These are phyloP conservation scores for Crossaster papposus DNA, from an alignment of 53 echinoderm and acorn worm species.

Conservation along the genomic window DNA sequence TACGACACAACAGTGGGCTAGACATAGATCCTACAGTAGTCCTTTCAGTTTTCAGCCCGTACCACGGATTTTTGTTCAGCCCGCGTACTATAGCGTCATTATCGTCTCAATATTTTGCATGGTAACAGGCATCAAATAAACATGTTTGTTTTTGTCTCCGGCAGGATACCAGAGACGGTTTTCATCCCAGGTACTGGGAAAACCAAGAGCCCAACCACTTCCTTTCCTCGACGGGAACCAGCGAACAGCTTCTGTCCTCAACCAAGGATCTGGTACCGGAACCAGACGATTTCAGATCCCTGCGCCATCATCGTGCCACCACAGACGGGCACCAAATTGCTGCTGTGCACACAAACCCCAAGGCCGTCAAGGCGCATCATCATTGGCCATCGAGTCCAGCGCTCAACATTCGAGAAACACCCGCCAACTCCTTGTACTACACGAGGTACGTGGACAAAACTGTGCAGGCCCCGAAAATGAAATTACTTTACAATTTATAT, in stretches of 20 bases:
- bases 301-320: conserved; percentile 5
- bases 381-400: background rate
- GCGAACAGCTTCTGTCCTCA: background rate
- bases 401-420: conserved; percentile 1
- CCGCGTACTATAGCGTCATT: too few relatives aligned
- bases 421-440: background rate
- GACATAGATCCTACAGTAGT: too few relatives aligned
- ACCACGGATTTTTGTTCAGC: too few relatives aligned
- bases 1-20: too few relatives aligned
- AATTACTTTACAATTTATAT: too few relatives aligned
- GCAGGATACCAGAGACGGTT: background rate
- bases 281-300: conserved; percentile 4
- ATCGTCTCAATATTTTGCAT: too few relatives aligned
- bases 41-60: background rate
- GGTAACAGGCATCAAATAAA: too few relatives aligned
- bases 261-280: background rate
- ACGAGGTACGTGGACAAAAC: conserved; percentile 1
- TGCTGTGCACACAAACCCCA: background rate
- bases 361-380: conserved; percentile 1
- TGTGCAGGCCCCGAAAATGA: too few relatives aligned
- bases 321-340: conserved; percentile 28
- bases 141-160: background rate
- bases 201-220: conserved; percentile 19
- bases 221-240: background rate
- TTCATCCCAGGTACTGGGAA: background rate